Base-by-base conservation (phyloP, 2,797 vertebrate genomes). In the Limosa lapponica region DNA sequence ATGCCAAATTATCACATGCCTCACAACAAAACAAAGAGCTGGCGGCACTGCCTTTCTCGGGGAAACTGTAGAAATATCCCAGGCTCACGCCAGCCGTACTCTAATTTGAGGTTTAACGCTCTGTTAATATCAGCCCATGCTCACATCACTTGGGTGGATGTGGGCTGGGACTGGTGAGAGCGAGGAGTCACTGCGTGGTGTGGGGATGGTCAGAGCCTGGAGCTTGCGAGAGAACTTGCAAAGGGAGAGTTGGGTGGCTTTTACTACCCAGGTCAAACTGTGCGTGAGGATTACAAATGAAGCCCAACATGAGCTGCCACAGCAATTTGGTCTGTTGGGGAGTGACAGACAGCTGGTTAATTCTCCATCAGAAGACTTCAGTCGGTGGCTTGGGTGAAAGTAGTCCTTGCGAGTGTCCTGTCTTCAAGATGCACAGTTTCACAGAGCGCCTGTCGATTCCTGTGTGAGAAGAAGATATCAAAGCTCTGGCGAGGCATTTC, bases 1-100 rank as follows among this genome's bases (percentile, higher is more conserved):
- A 70, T 83, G 79, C 91, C 71, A 82, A 71, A 91, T 95, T 91
- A 87, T 85, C 92, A 87, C 81, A 89, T 82, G 93, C 62, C 83
- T 95, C 70, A 13, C 61, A 79, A 61, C 52, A 87, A 95, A 95
- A 89, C 82, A 92, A 94, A 89, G 82, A 66, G 72, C 65, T 95
- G 91, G 85, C 90, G 92, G 75, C 73, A 9, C 10, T 87, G 83
- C 64, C 70, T 89, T 95, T 82, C 91, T 93, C 3, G 2, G 82
- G 87, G 61, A 82, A 88, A 62, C 77, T 43, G 58, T 72, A 85
- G 85, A 95, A 93, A 64, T 80, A 72, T 69, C 89, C 48, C 82
- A 71, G 82, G 48, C 89, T 64, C 5, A 0, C 34, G 78, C 18
- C 73, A 82, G 88, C 85, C 87, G 1, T 62, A 13, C 73, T 95